phyloP scores from a whole-genome alignment of 2,113 vertebrate genomes.

The Odocoileus hemionus region DNA sequence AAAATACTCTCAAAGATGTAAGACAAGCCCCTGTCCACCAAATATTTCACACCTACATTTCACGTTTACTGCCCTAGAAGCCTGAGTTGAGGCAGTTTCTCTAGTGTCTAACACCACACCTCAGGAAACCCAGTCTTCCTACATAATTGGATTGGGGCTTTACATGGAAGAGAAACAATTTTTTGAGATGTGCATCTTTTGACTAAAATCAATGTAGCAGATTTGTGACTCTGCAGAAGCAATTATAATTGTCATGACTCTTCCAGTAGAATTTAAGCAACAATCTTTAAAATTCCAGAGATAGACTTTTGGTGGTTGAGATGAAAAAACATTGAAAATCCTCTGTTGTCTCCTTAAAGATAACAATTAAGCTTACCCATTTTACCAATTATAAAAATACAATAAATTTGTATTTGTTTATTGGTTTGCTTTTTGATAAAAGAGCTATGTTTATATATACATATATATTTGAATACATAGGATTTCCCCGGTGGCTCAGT shows the following conservation, averaged over 20 bases:
- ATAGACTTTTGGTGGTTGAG: not conserved
- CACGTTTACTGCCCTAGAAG: not conserved
- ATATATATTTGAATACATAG: not conserved
- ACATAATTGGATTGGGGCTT: not conserved
- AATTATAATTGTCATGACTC: conserved; percentile 16
- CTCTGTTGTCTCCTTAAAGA: not conserved
- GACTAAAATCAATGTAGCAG: conserved; percentile 44
- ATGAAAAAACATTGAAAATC: not conserved
- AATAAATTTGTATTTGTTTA: not conserved
- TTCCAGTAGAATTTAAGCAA: conserved; percentile 35
- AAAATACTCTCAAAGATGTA: not conserved
- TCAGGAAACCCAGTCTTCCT: not conserved
- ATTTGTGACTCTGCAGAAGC: conserved; percentile 54
- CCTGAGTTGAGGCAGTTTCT: not conserved
- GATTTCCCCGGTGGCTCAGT: not conserved
- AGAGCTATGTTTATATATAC: not conserved
- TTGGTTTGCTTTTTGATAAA: not conserved
- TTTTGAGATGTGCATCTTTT: conserved; percentile 46
- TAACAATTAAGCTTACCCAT: not conserved
- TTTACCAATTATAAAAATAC: not conserved
- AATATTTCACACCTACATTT: not conserved
- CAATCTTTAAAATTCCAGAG: conserved; percentile 14
- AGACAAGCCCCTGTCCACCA: not conserved
- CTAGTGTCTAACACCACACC: not conserved
- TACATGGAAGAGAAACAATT: conserved; percentile 2